Conservation (phyloP, 2,113 vertebrate genomes). For the Psettodes erumei region DNA sequence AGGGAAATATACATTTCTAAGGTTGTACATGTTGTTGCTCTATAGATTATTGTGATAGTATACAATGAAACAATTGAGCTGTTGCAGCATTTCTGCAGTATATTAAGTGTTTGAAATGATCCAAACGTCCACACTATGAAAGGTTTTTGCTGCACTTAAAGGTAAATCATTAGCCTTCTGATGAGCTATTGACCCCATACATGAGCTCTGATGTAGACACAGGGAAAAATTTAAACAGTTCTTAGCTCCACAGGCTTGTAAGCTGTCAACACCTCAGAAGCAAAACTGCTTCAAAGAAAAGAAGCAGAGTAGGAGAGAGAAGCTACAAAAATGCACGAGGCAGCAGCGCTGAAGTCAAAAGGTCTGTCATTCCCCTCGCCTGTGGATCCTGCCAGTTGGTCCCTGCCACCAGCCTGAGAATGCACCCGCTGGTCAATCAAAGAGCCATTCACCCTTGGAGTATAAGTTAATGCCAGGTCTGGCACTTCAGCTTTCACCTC, state of each 20-base stretch:
- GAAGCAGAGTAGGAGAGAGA: not conserved
- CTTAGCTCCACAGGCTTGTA: conserved; percentile 26
- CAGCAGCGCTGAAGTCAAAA: conserved; percentile 38
- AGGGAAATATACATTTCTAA: not conserved
- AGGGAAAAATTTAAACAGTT: conserved; percentile 22
- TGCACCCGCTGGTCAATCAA: conserved; percentile 62
- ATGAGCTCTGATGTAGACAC: conserved; percentile 31
- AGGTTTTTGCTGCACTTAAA: conserved; percentile 10
- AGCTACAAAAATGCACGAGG: not conserved
- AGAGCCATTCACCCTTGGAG: conserved; percentile 54
- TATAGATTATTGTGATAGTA: not conserved
- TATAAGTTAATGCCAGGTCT: conserved; percentile 59
- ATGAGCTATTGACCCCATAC: conserved; percentile 37
- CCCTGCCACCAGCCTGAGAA: conserved; percentile 42
- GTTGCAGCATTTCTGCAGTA: not conserved
- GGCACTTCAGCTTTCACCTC: conserved; percentile 18
- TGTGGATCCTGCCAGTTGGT: conserved; percentile 39
- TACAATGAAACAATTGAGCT: not conserved
- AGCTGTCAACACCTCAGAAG: conserved; percentile 50
- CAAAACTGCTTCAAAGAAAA: conserved; percentile 19
- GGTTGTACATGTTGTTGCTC: not conserved
- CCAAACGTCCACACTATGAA: not conserved
- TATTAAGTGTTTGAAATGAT: not conserved
- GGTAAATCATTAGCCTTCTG: conserved; percentile 32
- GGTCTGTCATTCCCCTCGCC: conserved; percentile 18